Evolutionary conservation across 2,113 vertebrate species (phyloP).

Genomic region (Channa maculata): DNA sequence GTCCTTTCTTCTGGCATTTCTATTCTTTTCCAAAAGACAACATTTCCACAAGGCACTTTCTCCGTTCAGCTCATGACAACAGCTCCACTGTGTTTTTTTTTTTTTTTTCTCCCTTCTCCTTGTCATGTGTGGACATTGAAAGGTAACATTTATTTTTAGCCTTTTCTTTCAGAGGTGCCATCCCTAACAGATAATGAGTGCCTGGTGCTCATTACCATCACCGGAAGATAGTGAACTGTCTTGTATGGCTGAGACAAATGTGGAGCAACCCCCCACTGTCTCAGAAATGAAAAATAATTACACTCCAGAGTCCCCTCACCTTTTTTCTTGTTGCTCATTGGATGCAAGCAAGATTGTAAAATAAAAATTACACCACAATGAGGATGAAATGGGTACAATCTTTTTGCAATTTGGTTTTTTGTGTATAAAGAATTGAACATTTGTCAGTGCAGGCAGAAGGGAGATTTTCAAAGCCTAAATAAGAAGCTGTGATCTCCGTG

Average conservation of each 20-base stretch:
- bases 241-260: conserved; percentile 74
- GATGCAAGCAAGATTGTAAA: conserved; percentile 47
- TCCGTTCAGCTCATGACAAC: conserved; percentile 34
- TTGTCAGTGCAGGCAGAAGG: neutral
- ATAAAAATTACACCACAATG: conserved; percentile 31
- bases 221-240: conserved; percentile 76
- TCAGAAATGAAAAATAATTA: conserved; percentile 85
- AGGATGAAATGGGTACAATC: conserved; percentile 5
- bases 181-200: conserved; percentile 76
- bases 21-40: conserved; percentile 40
- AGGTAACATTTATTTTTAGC: conserved; percentile 78
- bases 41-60: conserved; percentile 26
- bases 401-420: conserved; percentile 2
- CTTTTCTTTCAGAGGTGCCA: conserved; percentile 60
- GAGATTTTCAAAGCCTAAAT: too few relatives aligned
- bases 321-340: conserved; percentile 76
- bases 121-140: conserved; percentile 60
- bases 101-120: conserved; percentile 13
- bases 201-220: conserved; percentile 75
- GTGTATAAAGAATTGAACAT: conserved; percentile 4
- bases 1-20: conserved; percentile 36
- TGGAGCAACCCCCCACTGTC: conserved; percentile 70
- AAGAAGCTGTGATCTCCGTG: too few relatives aligned
- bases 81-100: conserved; percentile 14
- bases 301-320: conserved; percentile 79